Conservation (phyloP, 2,113 vertebrate species). For the Elaphurus davidianus region DNA sequence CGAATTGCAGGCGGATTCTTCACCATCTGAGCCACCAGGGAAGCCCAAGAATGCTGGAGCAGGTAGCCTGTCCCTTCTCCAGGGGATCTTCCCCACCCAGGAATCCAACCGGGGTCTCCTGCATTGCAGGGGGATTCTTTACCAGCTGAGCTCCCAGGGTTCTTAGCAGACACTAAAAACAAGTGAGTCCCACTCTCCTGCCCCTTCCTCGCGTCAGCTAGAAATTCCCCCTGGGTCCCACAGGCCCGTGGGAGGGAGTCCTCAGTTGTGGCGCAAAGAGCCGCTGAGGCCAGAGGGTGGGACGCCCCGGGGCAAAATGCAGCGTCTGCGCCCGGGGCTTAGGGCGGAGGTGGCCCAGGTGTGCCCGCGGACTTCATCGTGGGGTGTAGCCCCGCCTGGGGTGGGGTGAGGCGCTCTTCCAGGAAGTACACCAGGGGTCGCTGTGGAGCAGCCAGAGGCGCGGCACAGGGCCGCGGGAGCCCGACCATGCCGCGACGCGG, state of each 20-base stretch:
- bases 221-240: background rate
- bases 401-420: conserved; percentile 77
- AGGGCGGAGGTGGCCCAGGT: background rate
- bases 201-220: background rate
- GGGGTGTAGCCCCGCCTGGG: conserved; percentile 62
- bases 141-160: background rate
- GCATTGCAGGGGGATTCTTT: background rate
- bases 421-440: conserved; percentile 87
- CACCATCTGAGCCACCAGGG: background rate
- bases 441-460: conserved; percentile 87
- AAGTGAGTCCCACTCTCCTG: no score
- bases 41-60: background rate
- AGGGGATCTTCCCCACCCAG: background rate
- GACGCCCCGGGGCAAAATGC: background rate
- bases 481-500: background rate
- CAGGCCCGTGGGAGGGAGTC: fast-evolving
- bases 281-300: background rate
- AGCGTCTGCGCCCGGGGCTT: background rate
- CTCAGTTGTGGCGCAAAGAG: background rate
- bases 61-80: background rate
- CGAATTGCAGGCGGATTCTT: background rate
- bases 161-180: background rate
- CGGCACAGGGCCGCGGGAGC: conserved; percentile 57
- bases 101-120: background rate
- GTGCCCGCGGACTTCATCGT: background rate